phyloP scores from a whole-genome alignment of 2,113 vertebrate genomes.

The Callionymus lyra region DNA sequence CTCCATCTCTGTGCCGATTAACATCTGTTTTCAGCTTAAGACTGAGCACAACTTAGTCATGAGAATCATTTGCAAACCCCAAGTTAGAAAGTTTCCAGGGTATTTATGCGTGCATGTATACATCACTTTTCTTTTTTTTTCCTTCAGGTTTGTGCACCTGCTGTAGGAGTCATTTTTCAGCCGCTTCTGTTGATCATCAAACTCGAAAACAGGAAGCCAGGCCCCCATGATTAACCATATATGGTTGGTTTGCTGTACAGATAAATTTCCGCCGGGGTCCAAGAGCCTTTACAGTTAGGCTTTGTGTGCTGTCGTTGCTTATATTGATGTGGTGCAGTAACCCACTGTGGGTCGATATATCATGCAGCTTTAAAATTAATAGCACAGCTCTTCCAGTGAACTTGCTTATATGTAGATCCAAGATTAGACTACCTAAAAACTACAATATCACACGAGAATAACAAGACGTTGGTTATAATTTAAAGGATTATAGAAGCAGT shows the following conservation, averaged over 20 bases:
- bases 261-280: conserved; percentile 22
- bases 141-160: background rate
- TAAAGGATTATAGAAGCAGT: too few species aligned
- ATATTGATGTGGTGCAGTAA: conserved; percentile 55
- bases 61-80: too few species aligned
- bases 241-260: conserved; percentile 14
- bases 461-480: too few species aligned
- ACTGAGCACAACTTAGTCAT: too few species aligned
- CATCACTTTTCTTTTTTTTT: background rate
- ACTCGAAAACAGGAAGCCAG: conserved; percentile 7
- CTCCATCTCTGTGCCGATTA: too few species aligned
- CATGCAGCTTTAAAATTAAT: conserved; percentile 51
- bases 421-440: conserved; percentile 17
- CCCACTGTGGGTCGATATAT: conserved; percentile 50
- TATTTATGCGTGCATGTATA: conserved; percentile 1
- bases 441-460: conserved; percentile 2
- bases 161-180: background rate
- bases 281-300: conserved; percentile 14
- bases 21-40: too few species aligned
- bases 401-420: conserved; percentile 37
- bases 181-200: conserved; percentile 6
- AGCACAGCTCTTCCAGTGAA: conserved; percentile 44
- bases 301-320: conserved; percentile 31
- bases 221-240: conserved; percentile 15
- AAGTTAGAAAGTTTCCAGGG: too few species aligned